Evolutionary conservation across 2,888 invertebrate species (phyloP), one percentile per base, ranked within the genome.

Genomic region (Callyntrura guangdongensis): DNA sequence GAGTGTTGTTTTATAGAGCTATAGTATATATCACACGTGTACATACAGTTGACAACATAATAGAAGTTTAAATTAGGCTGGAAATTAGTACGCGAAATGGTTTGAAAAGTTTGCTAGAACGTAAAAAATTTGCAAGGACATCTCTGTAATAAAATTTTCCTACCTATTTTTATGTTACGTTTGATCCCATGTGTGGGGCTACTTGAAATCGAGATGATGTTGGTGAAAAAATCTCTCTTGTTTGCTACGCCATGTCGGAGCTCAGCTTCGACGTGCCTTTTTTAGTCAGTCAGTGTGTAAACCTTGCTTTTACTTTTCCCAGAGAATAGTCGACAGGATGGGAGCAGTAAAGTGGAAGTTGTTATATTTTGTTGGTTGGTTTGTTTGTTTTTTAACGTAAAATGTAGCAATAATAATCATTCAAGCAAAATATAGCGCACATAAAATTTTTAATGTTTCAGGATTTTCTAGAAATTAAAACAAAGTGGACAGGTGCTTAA

Each of bases 281-380:
- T 64, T 64, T 64, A 64, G 64, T 64, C 64, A 64, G 64, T 61
- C 61, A 61, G 61, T 61, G n/a, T 36, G 22, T 64, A 64, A 64
- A 64, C 64, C 64, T 12, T 64, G 11, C 22, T 64, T 22, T 64
- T 22, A 25, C 64, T 64, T 64, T 64, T 64, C 14, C n/a, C 22
- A 25, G 25, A 25, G 25, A 64, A 64, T 12, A 25, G 53, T 53
- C 8, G 9, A 25, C 6, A 25, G 22, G 9, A 64, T 25, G 11
- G 9, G 25, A 64, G 22, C 1, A 25, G 64, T 12, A 25, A 64
- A 25, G 64, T 64, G 20, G 64, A 11, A 22, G 64, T 25, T 64
- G 64, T 25, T 25, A 22, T 64, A 22, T 64, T 25, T 64, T 8
- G 25, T 8, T 25, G 64, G 8, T 25, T 25, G 64, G 59, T 59